Evolutionary conservation across 64 coral and sea anemone genomes (phyloP), one percentile per base, ranked within the genome.

Genomic region (Cladopsammia gracilis): DNA sequence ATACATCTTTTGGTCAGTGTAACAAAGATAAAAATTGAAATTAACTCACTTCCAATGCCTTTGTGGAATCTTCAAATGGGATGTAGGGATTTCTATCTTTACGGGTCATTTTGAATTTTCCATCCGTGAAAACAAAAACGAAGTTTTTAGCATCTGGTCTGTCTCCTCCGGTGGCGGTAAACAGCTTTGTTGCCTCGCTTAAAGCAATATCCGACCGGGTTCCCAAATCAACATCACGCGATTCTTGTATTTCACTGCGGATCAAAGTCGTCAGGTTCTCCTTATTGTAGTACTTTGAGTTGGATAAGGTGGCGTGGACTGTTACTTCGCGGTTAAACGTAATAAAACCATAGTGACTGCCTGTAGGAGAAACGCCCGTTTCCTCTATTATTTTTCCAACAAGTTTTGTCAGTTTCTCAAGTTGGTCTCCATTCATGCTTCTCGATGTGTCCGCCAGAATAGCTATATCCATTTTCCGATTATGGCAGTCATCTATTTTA

Each of bases 311-410:
- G 49, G 4, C 34, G 11, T 59, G 52, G 52, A 60, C 13, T 59
- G 4, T 79, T 25, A 23, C 77, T 10, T 43, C 3, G 14, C 9
- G 7, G 14, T 10, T 53, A 60, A 60, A 79, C 11, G 77, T 59
- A 14, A 79, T 23, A 42, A 79, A 42, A 24, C 52, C 77, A 59
- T 59, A 79, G 23, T 79, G 77, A 25, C 59, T 79, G 11, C 77
- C 53, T 13, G 19, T 3, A 34, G 10, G 5, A 26, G 77, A 79
- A 3, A 60, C 77, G 10, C 22, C 24, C 12, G 7, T 13, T 7
- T 79, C 26, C 4, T 60, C 77, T 50, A 79, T 13, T 53, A 79
- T 7, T 22, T 22, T 16, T 6, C 26, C 59, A 50, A 34, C 23
- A 1, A 59, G 3, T 12, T 43, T 18, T 34, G 11, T 11, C 50